Evolutionary conservation across 2,113 vertebrate species (phyloP).

Genomic region (Archocentrus centrarchus): DNA sequence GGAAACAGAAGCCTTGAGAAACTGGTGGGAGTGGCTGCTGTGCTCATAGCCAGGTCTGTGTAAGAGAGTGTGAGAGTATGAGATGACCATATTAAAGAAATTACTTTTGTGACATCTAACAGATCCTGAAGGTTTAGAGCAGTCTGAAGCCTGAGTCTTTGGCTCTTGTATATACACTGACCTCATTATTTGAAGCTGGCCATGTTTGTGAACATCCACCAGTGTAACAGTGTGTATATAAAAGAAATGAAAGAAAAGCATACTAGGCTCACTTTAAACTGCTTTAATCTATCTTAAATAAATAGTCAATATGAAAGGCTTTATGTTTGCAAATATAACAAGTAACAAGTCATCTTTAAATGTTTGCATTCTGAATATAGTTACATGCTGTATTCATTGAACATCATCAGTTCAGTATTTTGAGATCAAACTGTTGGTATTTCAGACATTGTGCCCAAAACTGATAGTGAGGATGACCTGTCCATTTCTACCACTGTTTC

Average conservation of each 20-base stretch:
- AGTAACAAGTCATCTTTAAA: neutral
- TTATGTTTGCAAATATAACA: neutral
- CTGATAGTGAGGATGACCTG: conserved; percentile 83
- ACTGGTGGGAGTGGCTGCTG: neutral
- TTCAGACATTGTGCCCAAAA: conserved; percentile 86
- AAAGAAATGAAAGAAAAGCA: neutral
- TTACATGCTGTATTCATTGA: neutral
- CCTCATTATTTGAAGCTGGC: neutral
- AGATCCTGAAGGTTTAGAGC: neutral
- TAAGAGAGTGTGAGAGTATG: neutral
- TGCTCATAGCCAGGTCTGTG: neutral
- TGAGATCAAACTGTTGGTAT: neutral
- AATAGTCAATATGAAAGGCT: neutral
- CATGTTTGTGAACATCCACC: neutral
- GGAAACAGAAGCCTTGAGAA: conserved; percentile 12
- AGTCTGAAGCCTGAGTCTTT: neutral
- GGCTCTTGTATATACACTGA: neutral
- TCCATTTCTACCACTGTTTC: conserved; percentile 82
- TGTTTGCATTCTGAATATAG: neutral
- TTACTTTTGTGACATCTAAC: neutral
- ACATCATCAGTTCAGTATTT: neutral
- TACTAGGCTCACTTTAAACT: neutral
- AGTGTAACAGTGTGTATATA: conserved; percentile 2
- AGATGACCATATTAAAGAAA: conserved; percentile 12
- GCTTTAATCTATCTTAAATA: neutral